These are phyloP conservation scores for Gymnocephalus cernua DNA, from an alignment of 2,113 vertebrate genomes.

Conservation along the genomic window DNA sequence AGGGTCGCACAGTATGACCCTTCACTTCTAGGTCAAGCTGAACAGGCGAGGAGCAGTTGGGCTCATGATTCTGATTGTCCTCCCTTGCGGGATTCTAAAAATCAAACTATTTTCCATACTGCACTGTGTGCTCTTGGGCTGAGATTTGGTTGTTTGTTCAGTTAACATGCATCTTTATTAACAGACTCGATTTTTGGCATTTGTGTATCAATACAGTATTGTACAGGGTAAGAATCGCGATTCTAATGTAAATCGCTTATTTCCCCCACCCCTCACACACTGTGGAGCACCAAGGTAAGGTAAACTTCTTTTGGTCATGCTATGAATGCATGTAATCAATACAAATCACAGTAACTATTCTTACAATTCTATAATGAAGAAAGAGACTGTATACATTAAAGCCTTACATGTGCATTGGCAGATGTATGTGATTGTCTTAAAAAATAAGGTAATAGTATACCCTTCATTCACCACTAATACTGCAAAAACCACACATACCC, in stretches of 20 bases:
- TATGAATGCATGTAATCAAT: no score
- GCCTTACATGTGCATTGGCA: not conserved
- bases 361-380: not conserved
- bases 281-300: not conserved
- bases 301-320: not conserved
- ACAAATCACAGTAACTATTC: not conserved
- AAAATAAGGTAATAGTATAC: slow-evolving; percentile 6
- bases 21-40: no score
- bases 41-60: no score
- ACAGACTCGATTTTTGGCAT: not conserved
- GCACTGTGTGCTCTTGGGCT: not conserved
- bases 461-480: not conserved
- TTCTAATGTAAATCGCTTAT: not conserved
- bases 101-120: not conserved
- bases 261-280: not conserved
- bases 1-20: no score
- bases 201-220: not conserved
- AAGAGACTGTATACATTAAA: not conserved
- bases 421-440: not conserved
- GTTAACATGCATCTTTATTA: not conserved
- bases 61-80: not conserved
- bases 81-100: not conserved
- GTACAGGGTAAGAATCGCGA: rapidly evolving
- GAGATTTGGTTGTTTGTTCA: not conserved
- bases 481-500: not conserved